Evolutionary conservation across 2,888 invertebrate species (phyloP).

Genomic region (Athalia cordata): DNA sequence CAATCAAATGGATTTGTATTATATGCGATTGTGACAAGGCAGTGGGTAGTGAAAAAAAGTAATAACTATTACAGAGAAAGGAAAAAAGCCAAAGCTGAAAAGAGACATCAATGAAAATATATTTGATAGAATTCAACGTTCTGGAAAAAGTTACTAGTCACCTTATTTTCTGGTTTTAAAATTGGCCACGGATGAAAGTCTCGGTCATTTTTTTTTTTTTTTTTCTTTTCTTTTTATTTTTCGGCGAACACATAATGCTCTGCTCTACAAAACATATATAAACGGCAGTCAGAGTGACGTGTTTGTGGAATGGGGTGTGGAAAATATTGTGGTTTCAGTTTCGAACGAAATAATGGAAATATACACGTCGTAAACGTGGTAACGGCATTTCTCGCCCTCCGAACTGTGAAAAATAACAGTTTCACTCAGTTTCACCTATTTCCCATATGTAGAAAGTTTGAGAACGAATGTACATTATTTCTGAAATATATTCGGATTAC

Average conservation of each 20-base stretch:
- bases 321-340: not conserved
- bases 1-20: not conserved
- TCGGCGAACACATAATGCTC: too few relatives aligned
- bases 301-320: not conserved
- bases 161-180: conserved; percentile 25
- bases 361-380: not conserved
- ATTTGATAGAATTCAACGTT: conserved; percentile 33
- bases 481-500: too few relatives aligned
- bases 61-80: not conserved
- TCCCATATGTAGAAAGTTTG: too few relatives aligned
- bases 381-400: not conserved
- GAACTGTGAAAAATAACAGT: too few relatives aligned
- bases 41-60: not conserved
- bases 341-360: conserved; percentile 18
- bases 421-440: too few relatives aligned
- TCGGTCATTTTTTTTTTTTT: conserved; percentile 6
- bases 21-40: not conserved
- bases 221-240: conserved; percentile 9
- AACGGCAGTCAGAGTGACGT: too few relatives aligned
- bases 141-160: conserved; percentile 15
- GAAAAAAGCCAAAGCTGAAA: not conserved
- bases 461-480: too few relatives aligned
- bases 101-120: conserved; percentile 22
- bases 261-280: too few relatives aligned
- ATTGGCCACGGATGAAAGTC: not conserved